A percentile compares a stretch with the other conserved stretches of the same genome.
These are phyloP conservation scores for Celastrina argiolus DNA, from an alignment of 2,888 invertebrate genomes.

Conservation along the genomic window DNA sequence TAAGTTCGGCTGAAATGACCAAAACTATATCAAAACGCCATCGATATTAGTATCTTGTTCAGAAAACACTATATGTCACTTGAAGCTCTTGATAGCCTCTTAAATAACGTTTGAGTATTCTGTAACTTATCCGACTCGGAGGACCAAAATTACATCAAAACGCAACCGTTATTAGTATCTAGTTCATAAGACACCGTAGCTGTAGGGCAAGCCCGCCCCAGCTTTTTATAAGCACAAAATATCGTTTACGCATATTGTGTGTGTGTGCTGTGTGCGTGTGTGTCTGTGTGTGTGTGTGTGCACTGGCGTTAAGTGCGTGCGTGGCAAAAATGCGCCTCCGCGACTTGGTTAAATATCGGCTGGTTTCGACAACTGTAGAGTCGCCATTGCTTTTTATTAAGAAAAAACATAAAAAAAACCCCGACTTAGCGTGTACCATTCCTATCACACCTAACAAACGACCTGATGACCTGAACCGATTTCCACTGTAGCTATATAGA, in stretches of 20 bases:
- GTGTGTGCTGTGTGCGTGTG: conserved; percentile 31
- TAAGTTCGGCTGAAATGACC: not conserved
- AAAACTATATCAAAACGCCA: not conserved
- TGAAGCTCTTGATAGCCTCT: not conserved
- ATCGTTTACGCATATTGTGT: conserved; percentile 35
- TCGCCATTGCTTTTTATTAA: conserved; percentile 38
- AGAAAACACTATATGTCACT: too few species aligned
- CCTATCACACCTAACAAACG: too few species aligned
- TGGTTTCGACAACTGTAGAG: conserved; percentile 44
- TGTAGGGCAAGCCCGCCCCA: not conserved
- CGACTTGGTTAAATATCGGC: conserved; percentile 74
- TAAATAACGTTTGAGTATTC: not conserved
- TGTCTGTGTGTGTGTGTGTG: conserved; percentile 44
- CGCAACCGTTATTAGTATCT: conserved; percentile 15
- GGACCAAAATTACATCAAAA: conserved; percentile 15
- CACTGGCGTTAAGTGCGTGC: conserved; percentile 58
- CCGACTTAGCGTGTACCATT: too few species aligned
- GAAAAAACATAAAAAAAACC: too few species aligned
- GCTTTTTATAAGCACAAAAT: conserved; percentile 32
- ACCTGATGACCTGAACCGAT: too few species aligned
- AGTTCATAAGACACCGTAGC: conserved; percentile 10
- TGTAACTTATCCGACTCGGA: not conserved
- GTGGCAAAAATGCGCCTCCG: conserved; percentile 73
- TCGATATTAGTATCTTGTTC: too few species aligned
- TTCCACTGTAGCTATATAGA: too few species aligned